Evolutionary conservation across 2,888 invertebrate genomes (phyloP).

Genomic region (Cartodere bifasciata): DNA sequence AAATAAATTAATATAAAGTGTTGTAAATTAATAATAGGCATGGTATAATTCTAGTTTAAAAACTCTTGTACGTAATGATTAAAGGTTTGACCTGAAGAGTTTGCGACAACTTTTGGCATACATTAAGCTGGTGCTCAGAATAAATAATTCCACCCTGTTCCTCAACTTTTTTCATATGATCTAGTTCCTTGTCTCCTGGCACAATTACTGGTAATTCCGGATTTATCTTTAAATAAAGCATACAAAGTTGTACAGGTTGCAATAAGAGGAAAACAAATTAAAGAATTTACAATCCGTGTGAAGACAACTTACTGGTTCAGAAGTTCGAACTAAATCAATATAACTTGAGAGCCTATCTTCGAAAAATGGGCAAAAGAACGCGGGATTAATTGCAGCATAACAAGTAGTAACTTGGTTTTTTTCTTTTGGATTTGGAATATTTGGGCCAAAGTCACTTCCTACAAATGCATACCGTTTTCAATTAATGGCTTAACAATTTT

Average conservation of each 20-base stretch:
- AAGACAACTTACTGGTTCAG: slow-evolving; percentile 1
- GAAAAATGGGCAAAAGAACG: background rate
- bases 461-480: no score
- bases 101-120: slow-evolving; percentile 7
- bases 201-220: background rate
- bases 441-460: background rate
- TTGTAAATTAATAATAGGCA: no score
- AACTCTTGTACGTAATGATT: no score
- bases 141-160: slow-evolving; percentile 53
- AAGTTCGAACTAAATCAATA: background rate
- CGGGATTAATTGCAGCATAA: background rate
- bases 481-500: no score
- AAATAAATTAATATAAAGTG: no score
- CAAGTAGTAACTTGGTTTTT: no score
- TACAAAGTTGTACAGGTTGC: no score
- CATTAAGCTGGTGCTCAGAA: slow-evolving; percentile 9
- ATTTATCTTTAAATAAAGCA: background rate
- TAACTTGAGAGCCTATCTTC: background rate
- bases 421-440: slow-evolving; percentile 1
- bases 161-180: slow-evolving; percentile 54
- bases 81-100: slow-evolving; percentile 6
- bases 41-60: no score
- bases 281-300: no score
- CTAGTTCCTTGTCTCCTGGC: slow-evolving; percentile 45
- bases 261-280: no score